Evolutionary conservation across 2,797 vertebrate species (phyloP).

Genomic region (Pempheris klunzingeri): DNA sequence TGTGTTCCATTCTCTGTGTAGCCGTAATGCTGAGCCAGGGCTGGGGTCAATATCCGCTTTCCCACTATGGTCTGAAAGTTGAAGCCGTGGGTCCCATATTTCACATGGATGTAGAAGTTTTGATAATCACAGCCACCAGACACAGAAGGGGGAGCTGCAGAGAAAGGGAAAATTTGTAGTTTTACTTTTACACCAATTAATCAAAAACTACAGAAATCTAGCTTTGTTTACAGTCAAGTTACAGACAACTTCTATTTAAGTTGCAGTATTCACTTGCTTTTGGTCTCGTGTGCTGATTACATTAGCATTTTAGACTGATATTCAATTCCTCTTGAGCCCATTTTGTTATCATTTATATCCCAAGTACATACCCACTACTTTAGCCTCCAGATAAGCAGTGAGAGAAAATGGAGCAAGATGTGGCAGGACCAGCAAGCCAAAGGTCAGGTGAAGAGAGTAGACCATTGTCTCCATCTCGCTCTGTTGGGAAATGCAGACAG

Average conservation of each 20-base stretch:
- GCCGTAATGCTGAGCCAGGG: constrained; percentile 64
- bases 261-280: not conserved
- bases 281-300: not conserved
- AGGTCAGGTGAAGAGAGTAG: constrained; percentile 67
- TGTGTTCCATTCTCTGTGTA: constrained; percentile 70
- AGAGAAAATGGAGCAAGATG: constrained; percentile 63
- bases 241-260: not conserved
- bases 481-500: constrained; percentile 46
- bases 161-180: too few relatives aligned
- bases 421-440: constrained; percentile 72
- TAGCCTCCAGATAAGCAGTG: constrained; percentile 56
- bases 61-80: constrained; percentile 74
- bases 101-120: constrained; percentile 73
- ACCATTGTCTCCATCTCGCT: rapidly evolving
- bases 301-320: not conserved
- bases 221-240: not conserved
- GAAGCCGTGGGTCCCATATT: constrained; percentile 54
- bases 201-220: too few relatives aligned
- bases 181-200: too few relatives aligned
- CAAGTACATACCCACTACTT: constrained; percentile 56
- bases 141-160: constrained; percentile 65
- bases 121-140: constrained; percentile 71
- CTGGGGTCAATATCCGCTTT: constrained; percentile 40
- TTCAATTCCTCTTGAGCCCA: too few relatives aligned
- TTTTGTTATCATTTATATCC: not conserved